phyloP scores from a whole-genome alignment of 2,113 vertebrate species.

The Bambusicola thoracicus region DNA sequence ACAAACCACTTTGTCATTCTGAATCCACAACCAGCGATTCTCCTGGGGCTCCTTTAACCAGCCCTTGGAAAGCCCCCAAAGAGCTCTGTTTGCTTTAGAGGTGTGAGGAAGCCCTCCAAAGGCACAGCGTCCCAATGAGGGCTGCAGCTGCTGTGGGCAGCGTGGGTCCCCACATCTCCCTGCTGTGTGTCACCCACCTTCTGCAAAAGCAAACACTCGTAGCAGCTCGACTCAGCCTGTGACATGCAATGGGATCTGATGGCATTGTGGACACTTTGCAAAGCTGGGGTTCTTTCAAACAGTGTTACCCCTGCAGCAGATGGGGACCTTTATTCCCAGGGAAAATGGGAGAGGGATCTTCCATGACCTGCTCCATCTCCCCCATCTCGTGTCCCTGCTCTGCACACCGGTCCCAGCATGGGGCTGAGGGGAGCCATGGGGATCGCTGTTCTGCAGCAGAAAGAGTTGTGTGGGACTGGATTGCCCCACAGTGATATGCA shows the following conservation, averaged over 20 bases:
- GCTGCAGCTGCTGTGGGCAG: neutral
- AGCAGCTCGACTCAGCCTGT: neutral
- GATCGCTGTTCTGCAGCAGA: neutral
- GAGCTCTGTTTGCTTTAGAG: conserved; percentile 55
- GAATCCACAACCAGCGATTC: conserved; percentile 60
- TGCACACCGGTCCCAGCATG: rapidly evolving
- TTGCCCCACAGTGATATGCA: neutral
- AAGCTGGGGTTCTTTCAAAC: neutral
- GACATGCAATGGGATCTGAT: neutral
- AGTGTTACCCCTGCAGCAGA: neutral
- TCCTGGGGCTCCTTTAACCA: conserved; percentile 42
- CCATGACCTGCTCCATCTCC: neutral
- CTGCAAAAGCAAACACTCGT: neutral
- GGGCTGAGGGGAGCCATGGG: neutral
- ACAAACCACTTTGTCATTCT: conserved; percentile 50
- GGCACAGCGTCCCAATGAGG: neutral
- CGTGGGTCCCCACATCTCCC: neutral
- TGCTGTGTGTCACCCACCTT: no score
- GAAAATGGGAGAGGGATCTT: neutral
- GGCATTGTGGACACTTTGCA: neutral
- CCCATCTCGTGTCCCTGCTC: neutral
- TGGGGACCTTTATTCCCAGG: neutral
- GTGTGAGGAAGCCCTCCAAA: neutral
- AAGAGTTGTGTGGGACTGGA: neutral
- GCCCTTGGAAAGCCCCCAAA: conserved; percentile 48